Conservation (phyloP, 2,888 invertebrate species). For the Cataglyphis cursor region DNA sequence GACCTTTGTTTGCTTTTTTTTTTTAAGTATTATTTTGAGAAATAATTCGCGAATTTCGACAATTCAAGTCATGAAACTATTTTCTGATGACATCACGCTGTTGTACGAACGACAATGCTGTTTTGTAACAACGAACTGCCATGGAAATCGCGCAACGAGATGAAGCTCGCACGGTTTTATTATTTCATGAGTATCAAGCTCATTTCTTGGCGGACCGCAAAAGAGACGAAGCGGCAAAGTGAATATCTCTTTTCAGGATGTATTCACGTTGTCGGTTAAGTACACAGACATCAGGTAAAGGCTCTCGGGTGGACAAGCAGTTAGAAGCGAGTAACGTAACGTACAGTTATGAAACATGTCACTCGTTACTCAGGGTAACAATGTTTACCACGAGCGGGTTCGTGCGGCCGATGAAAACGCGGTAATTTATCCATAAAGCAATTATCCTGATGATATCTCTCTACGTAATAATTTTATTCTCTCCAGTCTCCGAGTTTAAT, state of each 20-base stretch:
- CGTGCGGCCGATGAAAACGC: conserved; percentile 26
- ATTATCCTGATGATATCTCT: neutral
- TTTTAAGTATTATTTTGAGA: neutral
- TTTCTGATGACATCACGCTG: conserved; percentile 21
- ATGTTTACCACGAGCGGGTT: conserved; percentile 61
- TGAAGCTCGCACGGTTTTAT: conserved; percentile 81
- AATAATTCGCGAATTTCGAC: conserved; percentile 12
- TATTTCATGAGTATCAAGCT: conserved; percentile 82
- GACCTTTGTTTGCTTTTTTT: neutral
- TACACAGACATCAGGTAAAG: conserved; percentile 67
- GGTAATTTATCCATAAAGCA: conserved; percentile 8
- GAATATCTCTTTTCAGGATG: conserved; percentile 62
- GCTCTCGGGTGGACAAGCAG: conserved; percentile 70
- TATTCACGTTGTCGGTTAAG: conserved; percentile 62
- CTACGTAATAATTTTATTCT: neutral
- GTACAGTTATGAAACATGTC: conserved; percentile 74
- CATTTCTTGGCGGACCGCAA: conserved; percentile 84
- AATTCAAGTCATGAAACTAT: conserved; percentile 15
- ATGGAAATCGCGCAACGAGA: conserved; percentile 72
- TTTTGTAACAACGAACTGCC: conserved; percentile 61
- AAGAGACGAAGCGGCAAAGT: conserved; percentile 77
- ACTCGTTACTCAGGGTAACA: conserved; percentile 74
- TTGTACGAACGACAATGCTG: conserved; percentile 42
- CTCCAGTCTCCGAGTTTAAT: neutral
- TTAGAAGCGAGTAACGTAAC: conserved; percentile 67